Percentiles rank a stretch among this genome's conserved stretches.
Evolutionary conservation across 1,140 invertebrate genomes (phyloP).

Genomic region (Orchesella cincta): DNA sequence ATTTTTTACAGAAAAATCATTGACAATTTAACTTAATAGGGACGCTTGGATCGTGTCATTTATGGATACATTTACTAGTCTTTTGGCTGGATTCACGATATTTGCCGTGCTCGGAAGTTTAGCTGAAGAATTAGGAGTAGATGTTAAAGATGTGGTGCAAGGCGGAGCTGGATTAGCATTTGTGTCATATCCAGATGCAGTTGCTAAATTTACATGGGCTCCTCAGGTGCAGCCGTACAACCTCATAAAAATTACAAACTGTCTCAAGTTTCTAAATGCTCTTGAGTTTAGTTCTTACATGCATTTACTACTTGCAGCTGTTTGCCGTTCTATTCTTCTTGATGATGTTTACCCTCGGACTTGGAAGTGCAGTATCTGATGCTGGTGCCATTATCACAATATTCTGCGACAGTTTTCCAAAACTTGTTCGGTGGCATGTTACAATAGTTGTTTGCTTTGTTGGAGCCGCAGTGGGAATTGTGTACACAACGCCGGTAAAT

Average conservation of each 20-base stretch:
- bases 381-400: conserved; percentile 60
- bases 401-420: conserved; percentile 70
- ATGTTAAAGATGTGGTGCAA: conserved; percentile 66
- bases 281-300: too few relatives aligned
- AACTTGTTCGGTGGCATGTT: conserved; percentile 65
- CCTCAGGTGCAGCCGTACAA: conserved; percentile 64
- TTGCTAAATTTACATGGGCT: conserved; percentile 74
- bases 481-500: conserved; percentile 69
- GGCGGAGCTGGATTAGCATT: conserved; percentile 77
- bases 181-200: conserved; percentile 86
- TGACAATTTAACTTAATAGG: conserved; percentile 49
- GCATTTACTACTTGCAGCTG: too few relatives aligned
- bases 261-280: too few relatives aligned
- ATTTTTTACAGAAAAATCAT: background rate
- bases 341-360: conserved; percentile 77
- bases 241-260: conserved; percentile 57
- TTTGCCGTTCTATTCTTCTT: conserved; percentile 84
- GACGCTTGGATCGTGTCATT: conserved; percentile 60
- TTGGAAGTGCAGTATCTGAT: conserved; percentile 57
- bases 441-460: conserved; percentile 60
- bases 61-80: conserved; percentile 67
- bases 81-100: conserved; percentile 82
- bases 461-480: conserved; percentile 62
- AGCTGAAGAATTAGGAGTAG: conserved; percentile 54
- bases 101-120: conserved; percentile 75